Evolutionary conservation across 2,113 vertebrate species (phyloP).

Genomic region (Antechinus stuartii): DNA sequence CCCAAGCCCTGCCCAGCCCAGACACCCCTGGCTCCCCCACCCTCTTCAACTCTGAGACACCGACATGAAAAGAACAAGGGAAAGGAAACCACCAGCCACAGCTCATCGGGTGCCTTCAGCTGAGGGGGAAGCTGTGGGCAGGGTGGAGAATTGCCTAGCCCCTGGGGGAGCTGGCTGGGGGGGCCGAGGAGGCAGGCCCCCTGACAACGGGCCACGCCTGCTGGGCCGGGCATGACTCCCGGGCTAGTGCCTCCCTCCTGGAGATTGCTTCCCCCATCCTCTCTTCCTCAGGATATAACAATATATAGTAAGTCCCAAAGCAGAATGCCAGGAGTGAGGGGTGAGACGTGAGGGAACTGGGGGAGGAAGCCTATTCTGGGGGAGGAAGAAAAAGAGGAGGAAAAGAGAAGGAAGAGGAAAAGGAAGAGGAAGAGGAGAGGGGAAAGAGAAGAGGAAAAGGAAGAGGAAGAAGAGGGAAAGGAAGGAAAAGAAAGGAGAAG

Average conservation of each 20-base stretch:
- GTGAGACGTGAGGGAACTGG: not conserved
- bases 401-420: no score
- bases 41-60: not conserved
- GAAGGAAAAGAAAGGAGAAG: not conserved
- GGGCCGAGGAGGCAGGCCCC: not conserved
- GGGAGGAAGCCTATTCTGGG: not conserved
- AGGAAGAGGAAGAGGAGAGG: no score
- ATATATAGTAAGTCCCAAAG: not conserved
- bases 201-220: not conserved
- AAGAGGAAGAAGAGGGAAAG: not conserved
- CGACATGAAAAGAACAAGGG: not conserved
- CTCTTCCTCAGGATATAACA: not conserved
- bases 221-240: not conserved
- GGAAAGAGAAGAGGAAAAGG: no score
- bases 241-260: not conserved
- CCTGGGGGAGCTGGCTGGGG: not conserved
- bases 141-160: not conserved
- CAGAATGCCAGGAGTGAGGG: not conserved
- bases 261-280: not conserved
- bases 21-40: not conserved
- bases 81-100: not conserved
- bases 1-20: no score
- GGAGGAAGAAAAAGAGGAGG: no score
- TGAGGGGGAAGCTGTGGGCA: not conserved
- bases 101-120: not conserved